These are phyloP conservation scores for Microtus richardsoni DNA, from an alignment of 2,113 vertebrate species.

Conservation along the genomic window DNA sequence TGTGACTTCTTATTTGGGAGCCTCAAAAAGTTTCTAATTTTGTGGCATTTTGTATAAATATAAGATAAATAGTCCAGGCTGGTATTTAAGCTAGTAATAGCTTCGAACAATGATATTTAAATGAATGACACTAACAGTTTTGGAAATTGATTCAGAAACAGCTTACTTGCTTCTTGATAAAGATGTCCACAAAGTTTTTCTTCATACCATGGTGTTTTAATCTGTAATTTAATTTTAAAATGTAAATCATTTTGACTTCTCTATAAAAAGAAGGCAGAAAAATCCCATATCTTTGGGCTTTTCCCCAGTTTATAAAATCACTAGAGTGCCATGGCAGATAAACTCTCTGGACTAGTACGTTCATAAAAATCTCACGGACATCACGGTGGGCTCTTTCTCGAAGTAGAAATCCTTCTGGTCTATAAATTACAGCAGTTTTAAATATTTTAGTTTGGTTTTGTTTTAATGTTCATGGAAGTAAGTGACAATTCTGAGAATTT, in stretches of 20 bases:
- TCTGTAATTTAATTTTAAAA: slow-evolving; percentile 63
- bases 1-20: background rate
- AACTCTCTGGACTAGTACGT: slow-evolving; percentile 83
- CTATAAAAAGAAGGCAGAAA: slow-evolving; percentile 66
- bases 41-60: background rate
- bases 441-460: slow-evolving; percentile 81
- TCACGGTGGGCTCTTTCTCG: slow-evolving; percentile 85
- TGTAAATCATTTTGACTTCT: slow-evolving; percentile 60
- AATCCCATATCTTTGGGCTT: slow-evolving; percentile 75
- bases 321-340: slow-evolving; percentile 78
- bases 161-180: slow-evolving; percentile 28
- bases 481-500: slow-evolving; percentile 64
- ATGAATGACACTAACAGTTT: slow-evolving; percentile 11
- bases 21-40: background rate
- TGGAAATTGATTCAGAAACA: slow-evolving; percentile 43
- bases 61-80: background rate
- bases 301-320: slow-evolving; percentile 80
- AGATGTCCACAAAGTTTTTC: background rate
- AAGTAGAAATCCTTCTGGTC: slow-evolving; percentile 82
- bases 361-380: slow-evolving; percentile 81
- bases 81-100: background rate
- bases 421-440: slow-evolving; percentile 82
- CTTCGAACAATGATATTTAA: slow-evolving; percentile 1
- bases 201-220: slow-evolving; percentile 30
- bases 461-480: slow-evolving; percentile 66